phyloP scores from a whole-genome alignment of 2,113 vertebrate species.

The Osmerus mordax region DNA sequence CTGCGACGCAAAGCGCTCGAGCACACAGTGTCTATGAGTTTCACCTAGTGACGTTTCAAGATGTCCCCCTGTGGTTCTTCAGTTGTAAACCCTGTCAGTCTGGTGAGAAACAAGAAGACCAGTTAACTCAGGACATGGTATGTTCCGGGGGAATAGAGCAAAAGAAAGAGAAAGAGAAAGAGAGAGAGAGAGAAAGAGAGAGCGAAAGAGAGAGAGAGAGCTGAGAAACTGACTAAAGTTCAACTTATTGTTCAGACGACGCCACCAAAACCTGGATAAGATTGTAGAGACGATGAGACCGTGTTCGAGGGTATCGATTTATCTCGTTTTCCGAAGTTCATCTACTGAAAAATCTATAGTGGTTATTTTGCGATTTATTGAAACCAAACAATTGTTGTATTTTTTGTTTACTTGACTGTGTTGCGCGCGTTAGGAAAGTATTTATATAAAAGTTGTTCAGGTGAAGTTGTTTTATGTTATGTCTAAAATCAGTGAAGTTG shows the following conservation, averaged over 20 bases:
- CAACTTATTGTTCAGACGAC: conserved; percentile 31
- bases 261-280: conserved; percentile 26
- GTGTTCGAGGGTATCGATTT: too few relatives aligned
- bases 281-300: not conserved
- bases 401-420: conserved; percentile 59
- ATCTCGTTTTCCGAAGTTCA: conserved; percentile 10
- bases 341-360: conserved; percentile 58
- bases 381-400: conserved; percentile 68
- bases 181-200: not conserved
- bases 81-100: conserved; percentile 36
- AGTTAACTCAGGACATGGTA: conserved; percentile 70
- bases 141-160: conserved; percentile 26
- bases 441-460: conserved; percentile 56
- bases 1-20: conserved; percentile 96
- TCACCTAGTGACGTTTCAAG: conserved; percentile 82
- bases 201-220: not conserved
- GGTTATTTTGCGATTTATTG: conserved; percentile 60
- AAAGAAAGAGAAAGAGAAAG: conserved; percentile 23
- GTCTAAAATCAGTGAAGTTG: conserved; percentile 60
- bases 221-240: conserved; percentile 19
- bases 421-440: conserved; percentile 30
- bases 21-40: conserved; percentile 99
- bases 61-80: conserved; percentile 37
- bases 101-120: conserved; percentile 53
- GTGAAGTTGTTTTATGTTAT: conserved; percentile 67